phyloP scores from a whole-genome alignment of 2,888 invertebrate genomes.

The Steinernema carpocapsae region DNA sequence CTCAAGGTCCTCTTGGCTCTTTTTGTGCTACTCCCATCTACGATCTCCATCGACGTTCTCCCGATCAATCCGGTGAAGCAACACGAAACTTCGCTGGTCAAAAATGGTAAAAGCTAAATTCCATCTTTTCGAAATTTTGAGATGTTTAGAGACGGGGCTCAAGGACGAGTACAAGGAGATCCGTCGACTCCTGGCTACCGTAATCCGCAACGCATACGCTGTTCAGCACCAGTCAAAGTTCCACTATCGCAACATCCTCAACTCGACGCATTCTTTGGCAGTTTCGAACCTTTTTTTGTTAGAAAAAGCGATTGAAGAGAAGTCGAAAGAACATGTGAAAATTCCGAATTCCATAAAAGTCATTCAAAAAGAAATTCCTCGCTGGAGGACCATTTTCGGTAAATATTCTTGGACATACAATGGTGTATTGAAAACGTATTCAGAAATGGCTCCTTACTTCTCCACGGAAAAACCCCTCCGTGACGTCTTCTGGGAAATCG shows the following conservation, averaged over 20 bases:
- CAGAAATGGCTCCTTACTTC: slow-evolving; percentile 28
- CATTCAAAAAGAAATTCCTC: slow-evolving; percentile 11
- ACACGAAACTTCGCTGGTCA: slow-evolving; percentile 3
- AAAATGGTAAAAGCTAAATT: no score
- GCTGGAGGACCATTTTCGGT: slow-evolving; percentile 28
- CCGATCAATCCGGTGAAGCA: slow-evolving; percentile 23
- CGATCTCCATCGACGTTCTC: background rate
- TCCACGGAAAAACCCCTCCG: slow-evolving; percentile 26
- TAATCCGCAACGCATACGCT: slow-evolving; percentile 28
- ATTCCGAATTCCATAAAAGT: background rate
- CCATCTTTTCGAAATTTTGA: no score
- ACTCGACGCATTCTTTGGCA: slow-evolving; percentile 16
- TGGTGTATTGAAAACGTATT: background rate
- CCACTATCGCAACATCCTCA: slow-evolving; percentile 27
- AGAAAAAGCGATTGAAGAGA: background rate
- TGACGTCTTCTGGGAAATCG: slow-evolving; percentile 26
- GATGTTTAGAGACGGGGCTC: background rate
- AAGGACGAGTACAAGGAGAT: slow-evolving; percentile 31
- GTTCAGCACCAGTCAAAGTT: slow-evolving; percentile 29
- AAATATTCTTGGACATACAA: background rate
- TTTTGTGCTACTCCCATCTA: background rate
- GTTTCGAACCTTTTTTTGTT: background rate
- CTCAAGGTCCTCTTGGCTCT: background rate
- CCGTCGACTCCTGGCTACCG: slow-evolving; percentile 25
- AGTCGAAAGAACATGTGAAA: background rate